Percentiles rank a stretch among this genome's conserved stretches.
phyloP scores from a whole-genome alignment of 2,113 vertebrate species.

The Castor canadensis region DNA sequence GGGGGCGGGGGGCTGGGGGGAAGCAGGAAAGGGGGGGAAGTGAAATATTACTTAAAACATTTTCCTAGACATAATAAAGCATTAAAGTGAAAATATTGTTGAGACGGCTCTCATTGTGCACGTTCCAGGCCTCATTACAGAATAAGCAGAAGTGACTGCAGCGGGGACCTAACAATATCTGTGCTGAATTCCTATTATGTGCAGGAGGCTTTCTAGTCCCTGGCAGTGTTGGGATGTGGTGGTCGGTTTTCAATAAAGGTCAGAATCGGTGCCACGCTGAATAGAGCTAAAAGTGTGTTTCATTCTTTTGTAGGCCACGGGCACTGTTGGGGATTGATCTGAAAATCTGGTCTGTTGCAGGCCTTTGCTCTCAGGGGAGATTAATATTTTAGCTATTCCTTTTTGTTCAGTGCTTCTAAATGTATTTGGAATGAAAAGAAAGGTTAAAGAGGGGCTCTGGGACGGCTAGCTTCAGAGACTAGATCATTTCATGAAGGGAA shows the following conservation, averaged over 20 bases:
- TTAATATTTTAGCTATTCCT: conserved; percentile 92
- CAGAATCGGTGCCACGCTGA: conserved; percentile 86
- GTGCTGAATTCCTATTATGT: conserved; percentile 95
- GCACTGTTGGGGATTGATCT: conserved; percentile 92
- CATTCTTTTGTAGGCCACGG: conserved; percentile 88
- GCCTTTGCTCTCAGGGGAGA: conserved; percentile 90
- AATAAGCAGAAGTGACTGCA: conserved; percentile 94
- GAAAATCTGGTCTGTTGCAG: conserved; percentile 88
- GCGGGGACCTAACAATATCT: conserved; percentile 90
- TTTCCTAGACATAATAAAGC: conserved; percentile 94
- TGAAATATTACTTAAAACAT: conserved; percentile 89
- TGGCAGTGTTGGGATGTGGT: conserved; percentile 85
- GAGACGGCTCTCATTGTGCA: conserved; percentile 96
- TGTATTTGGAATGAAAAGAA: conserved; percentile 92
- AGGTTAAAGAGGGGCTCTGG: conserved; percentile 93
- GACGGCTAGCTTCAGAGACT: conserved; percentile 92
- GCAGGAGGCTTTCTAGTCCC: conserved; percentile 83
- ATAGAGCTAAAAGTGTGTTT: conserved; percentile 88
- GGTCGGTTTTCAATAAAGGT: conserved; percentile 89
- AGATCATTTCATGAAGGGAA: conserved; percentile 98
- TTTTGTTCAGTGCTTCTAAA: conserved; percentile 89
- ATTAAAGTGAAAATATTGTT: conserved; percentile 97
- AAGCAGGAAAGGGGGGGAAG: conserved; percentile 47
- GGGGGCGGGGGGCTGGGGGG: background rate
- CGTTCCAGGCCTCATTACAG: conserved; percentile 92